Percentiles rank a stretch among this genome's conserved stretches.
Evolutionary conservation across 2,113 vertebrate genomes (phyloP).

Genomic region (Phylloscopus whistleri): DNA sequence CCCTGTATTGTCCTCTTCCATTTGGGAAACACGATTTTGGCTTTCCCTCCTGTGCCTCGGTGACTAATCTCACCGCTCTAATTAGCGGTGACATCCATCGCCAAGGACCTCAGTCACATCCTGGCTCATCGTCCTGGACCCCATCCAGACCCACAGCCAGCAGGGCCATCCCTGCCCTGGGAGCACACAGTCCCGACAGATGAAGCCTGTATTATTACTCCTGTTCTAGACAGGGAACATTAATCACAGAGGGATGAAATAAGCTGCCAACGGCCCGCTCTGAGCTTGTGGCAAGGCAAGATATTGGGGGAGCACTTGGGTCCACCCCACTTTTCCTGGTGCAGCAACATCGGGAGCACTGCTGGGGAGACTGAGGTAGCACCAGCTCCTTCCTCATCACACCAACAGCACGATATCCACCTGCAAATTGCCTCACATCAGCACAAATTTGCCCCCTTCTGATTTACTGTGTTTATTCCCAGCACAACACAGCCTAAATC

Average conservation of each 20-base stretch:
- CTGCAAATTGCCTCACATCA: neutral
- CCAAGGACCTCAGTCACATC: neutral
- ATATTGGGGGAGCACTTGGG: neutral
- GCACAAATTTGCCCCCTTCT: neutral
- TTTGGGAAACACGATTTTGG: neutral
- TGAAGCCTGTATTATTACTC: neutral
- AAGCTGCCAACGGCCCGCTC: neutral
- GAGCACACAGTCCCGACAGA: neutral
- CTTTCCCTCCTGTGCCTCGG: neutral
- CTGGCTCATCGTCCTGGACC: neutral
- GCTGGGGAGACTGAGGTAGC: rapidly evolving
- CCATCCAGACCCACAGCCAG: neutral
- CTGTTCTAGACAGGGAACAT: neutral
- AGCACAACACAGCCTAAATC: neutral
- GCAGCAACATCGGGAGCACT: neutral
- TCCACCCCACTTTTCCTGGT: neutral
- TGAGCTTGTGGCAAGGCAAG: neutral
- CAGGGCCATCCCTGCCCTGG: neutral
- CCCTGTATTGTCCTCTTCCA: neutral
- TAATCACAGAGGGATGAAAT: slow-evolving; percentile 8
- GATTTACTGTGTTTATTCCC: neutral
- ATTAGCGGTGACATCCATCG: neutral
- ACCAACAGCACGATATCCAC: neutral
- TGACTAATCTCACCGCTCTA: neutral
- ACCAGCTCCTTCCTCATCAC: neutral